Evolutionary conservation across 2,888 invertebrate genomes (phyloP).

Genomic region (Rotaria sp.): DNA sequence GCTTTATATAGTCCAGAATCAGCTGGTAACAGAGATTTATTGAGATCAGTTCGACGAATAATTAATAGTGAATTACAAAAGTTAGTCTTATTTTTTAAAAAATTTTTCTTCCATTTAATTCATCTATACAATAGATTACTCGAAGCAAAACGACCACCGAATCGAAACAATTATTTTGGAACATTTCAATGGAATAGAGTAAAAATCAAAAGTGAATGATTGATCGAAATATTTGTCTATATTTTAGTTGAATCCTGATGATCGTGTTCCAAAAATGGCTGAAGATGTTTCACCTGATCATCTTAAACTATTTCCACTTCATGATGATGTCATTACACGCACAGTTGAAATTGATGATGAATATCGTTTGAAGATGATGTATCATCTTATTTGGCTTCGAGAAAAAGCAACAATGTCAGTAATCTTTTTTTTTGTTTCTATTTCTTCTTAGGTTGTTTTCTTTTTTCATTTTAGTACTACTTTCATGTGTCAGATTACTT

Average conservation of each 20-base stretch:
- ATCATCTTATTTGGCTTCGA: neutral
- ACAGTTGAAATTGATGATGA: slow-evolving; percentile 19
- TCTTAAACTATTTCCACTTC: neutral
- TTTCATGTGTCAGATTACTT: slow-evolving; percentile 13
- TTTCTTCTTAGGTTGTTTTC: neutral
- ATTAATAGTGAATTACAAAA: neutral
- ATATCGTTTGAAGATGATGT: neutral
- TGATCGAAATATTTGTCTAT: no score
- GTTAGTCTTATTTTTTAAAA: neutral
- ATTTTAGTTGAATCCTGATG: neutral
- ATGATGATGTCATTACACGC: neutral
- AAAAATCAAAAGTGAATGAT: no score
- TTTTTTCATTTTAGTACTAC: neutral
- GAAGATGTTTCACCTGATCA: slow-evolving; percentile 24
- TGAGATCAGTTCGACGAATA: neutral
- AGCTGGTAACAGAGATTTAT: neutral
- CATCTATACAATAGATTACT: neutral
- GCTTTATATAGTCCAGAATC: slow-evolving; percentile 4
- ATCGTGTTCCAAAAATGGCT: slow-evolving; percentile 10
- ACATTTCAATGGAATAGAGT: slow-evolving; percentile 7
- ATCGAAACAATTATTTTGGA: slow-evolving; percentile 2
- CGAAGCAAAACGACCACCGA: neutral
- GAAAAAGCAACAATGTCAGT: slow-evolving; percentile 20
- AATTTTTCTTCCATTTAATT: no score
- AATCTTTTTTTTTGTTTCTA: neutral